A percentile compares a stretch with the other conserved stretches of the same genome.
Evolutionary conservation across 2,888 invertebrate species (phyloP).

Genomic region (Chirona hameri): DNA sequence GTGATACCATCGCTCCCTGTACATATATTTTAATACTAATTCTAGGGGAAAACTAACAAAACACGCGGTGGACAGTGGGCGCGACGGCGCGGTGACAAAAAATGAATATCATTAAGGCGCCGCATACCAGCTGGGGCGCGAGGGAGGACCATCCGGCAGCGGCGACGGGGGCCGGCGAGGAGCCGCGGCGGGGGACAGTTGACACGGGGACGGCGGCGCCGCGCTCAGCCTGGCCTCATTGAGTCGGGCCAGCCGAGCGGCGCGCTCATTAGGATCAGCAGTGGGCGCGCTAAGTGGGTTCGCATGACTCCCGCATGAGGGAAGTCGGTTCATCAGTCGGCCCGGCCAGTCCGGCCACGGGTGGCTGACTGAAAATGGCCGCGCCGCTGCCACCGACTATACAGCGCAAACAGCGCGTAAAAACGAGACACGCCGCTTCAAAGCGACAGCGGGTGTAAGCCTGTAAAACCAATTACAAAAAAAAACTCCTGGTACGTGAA

Average conservation of each 20-base stretch:
- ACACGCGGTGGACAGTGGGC: slow-evolving; percentile 9
- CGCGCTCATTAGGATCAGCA: neutral
- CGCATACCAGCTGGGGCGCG: neutral
- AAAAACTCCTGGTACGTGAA: no score
- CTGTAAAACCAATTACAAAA: no score
- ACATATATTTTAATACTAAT: slow-evolving; percentile 27
- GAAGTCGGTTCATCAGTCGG: neutral
- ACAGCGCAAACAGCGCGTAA: no score
- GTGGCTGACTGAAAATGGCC: no score
- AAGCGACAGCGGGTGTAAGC: no score
- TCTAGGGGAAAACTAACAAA: slow-evolving; percentile 24
- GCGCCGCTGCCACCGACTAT: no score
- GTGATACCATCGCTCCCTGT: neutral
- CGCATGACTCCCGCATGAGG: neutral
- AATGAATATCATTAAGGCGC: slow-evolving; percentile 1
- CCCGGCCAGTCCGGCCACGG: no score
- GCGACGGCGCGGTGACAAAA: slow-evolving; percentile 8
- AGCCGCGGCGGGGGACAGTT: neutral
- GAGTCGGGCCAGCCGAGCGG: neutral
- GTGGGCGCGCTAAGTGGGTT: neutral
- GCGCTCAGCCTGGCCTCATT: neutral
- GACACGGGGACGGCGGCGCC: neutral
- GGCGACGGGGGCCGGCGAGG: neutral
- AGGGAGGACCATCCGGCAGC: neutral
- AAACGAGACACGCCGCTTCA: no score